These are phyloP conservation scores for Metellina segmentata DNA, from an alignment of 2,888 invertebrate genomes.

Conservation along the genomic window DNA sequence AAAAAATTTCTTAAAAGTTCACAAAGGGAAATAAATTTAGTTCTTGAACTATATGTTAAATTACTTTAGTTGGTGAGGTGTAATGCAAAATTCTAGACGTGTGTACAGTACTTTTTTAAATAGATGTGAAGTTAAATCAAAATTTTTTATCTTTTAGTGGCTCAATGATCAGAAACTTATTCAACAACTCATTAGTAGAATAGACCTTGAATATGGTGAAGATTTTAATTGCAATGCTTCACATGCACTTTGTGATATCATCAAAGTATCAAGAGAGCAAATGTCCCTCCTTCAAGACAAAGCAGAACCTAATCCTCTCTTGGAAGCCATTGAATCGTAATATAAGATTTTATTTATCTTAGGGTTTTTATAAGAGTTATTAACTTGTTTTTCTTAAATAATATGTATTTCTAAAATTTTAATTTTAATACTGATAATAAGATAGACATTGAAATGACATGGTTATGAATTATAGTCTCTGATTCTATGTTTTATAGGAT, in stretches of 20 bases:
- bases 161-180: constrained; percentile 92
- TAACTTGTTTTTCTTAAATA: too few species aligned
- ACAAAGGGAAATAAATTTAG: too few species aligned
- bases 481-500: too few species aligned
- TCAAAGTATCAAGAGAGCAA: constrained; percentile 78
- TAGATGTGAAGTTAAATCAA: background rate
- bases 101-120: background rate
- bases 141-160: constrained; percentile 86
- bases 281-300: constrained; percentile 82
- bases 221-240: constrained; percentile 93
- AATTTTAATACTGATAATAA: too few species aligned
- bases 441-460: too few species aligned
- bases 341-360: constrained; percentile 81
- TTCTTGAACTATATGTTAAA: too few species aligned
- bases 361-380: constrained; percentile 1
- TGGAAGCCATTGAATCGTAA: constrained; percentile 89
- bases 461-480: too few species aligned
- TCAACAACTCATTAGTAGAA: constrained; percentile 87
- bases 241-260: constrained; percentile 92
- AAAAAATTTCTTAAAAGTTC: too few species aligned
- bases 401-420: too few species aligned
- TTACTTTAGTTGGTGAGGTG: too few species aligned
- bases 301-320: constrained; percentile 87
- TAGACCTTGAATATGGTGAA: constrained; percentile 86
- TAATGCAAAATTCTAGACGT: too few species aligned